A percentile compares a stretch with the other conserved stretches of the same genome.
phyloP scores from a whole-genome alignment of 2,888 invertebrate species.

The Creontiades dilutus region DNA sequence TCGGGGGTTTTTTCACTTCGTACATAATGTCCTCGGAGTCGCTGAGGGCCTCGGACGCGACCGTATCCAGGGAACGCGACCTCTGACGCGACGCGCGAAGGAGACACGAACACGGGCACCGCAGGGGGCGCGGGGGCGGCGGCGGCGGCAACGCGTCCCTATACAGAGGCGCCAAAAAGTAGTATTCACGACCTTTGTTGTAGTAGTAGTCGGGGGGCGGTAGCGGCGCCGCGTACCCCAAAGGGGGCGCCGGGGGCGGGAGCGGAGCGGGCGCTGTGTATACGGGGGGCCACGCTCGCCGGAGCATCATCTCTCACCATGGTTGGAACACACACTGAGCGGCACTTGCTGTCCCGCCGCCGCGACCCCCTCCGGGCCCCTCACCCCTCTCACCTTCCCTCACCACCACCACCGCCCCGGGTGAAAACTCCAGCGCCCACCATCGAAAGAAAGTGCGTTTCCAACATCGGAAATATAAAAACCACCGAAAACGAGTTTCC shows the following conservation, averaged over 20 bases:
- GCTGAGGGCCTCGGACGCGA: slow-evolving; percentile 72
- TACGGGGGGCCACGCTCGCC: slow-evolving; percentile 85
- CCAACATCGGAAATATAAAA: not conserved
- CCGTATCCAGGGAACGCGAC: slow-evolving; percentile 86
- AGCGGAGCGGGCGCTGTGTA: slow-evolving; percentile 77
- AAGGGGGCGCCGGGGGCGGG: slow-evolving; percentile 78
- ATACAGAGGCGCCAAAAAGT: slow-evolving; percentile 86
- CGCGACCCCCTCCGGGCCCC: not conserved
- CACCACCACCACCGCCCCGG: not conserved
- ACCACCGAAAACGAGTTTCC: not conserved
- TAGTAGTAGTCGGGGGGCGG: slow-evolving; percentile 81
- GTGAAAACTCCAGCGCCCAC: not conserved
- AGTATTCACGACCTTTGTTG: slow-evolving; percentile 81
- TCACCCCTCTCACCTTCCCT: not conserved
- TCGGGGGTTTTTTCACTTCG: slow-evolving; percentile 78
- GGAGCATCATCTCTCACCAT: slow-evolving; percentile 78
- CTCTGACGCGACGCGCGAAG: slow-evolving; percentile 81
- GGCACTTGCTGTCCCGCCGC: slow-evolving; percentile 37
- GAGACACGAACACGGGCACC: slow-evolving; percentile 75
- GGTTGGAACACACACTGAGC: slow-evolving; percentile 62
- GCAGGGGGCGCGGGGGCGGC: slow-evolving; percentile 81
- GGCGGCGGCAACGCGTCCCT: slow-evolving; percentile 83
- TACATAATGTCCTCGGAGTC: slow-evolving; percentile 76
- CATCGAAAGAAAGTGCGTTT: not conserved
- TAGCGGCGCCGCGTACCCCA: slow-evolving; percentile 78